A percentile compares a stretch with the other conserved stretches of the same genome.
Conservation (phyloP, 2,113 vertebrate species). For the Mormyrus iriodes region DNA sequence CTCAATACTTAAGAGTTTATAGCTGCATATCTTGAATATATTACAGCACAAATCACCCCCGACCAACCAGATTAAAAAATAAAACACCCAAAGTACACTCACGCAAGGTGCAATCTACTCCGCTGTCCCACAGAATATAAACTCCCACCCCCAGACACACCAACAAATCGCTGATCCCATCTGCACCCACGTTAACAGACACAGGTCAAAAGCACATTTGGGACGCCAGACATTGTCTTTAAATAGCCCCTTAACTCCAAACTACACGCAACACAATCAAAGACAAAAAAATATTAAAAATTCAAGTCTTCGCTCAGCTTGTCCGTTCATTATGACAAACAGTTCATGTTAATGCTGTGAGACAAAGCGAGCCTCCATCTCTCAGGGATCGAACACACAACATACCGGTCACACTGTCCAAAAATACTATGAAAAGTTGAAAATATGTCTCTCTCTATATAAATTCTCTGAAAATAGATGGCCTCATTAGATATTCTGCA, state of each 20-base stretch:
- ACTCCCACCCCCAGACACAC: slow-evolving; percentile 45
- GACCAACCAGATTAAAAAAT: slow-evolving; percentile 36
- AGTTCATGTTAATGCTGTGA: slow-evolving; percentile 61
- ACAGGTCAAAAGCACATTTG: slow-evolving; percentile 73
- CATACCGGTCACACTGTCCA: slow-evolving; percentile 72
- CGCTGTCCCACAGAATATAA: slow-evolving; percentile 41
- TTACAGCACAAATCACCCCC: slow-evolving; percentile 25
- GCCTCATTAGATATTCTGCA: slow-evolving; percentile 58
- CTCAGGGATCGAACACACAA: slow-evolving; percentile 30
- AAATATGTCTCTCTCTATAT: slow-evolving; percentile 37
- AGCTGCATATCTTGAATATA: slow-evolving; percentile 34
- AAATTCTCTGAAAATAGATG: slow-evolving; percentile 64
- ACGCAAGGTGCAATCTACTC: slow-evolving; percentile 30
- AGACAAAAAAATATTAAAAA: slow-evolving; percentile 48
- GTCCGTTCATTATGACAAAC: slow-evolving; percentile 59
- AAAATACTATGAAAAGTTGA: slow-evolving; percentile 68
- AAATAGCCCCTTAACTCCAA: slow-evolving; percentile 69
- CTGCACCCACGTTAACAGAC: slow-evolving; percentile 63
- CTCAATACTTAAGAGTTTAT: slow-evolving; percentile 43
- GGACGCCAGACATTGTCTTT: slow-evolving; percentile 64
- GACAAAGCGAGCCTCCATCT: slow-evolving; percentile 34
- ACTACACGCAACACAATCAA: slow-evolving; percentile 77
- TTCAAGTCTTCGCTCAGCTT: slow-evolving; percentile 80
- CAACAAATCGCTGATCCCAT: slow-evolving; percentile 24
- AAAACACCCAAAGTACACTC: slow-evolving; percentile 41